Base-by-base conservation (phyloP, 2,888 invertebrate genomes). In the Dermolepida albohirtum region DNA sequence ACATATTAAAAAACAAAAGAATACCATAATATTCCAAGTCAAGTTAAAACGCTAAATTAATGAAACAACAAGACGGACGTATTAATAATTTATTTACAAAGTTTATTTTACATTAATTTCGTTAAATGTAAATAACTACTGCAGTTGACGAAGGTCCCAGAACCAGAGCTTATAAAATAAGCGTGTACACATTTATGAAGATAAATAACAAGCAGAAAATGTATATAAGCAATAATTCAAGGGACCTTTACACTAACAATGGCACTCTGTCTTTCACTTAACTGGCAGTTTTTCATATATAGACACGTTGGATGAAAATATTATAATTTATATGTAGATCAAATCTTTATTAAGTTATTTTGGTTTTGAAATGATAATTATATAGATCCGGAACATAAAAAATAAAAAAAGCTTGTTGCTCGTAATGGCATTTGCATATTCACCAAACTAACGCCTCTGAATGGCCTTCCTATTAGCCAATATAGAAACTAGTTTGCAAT, bases 131-230 rank as follows among this genome's bases (percentile, higher is more conserved):
- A 44, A 44, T 27, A 41, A 52, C 43, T 22, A 51, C 22, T 17
- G 29, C 44, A 49, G 57, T 62, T 52, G 44, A 51, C 10, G 22
- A 22, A 41, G 66, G 57, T 70, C 73, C 71, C 65, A 69, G 71
- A 72, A 73, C 73, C 65, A 73, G 73, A 66, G 71, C 70, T 67
- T 72, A 73, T 73, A 71, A 68, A 68, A 17, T 12, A 47, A 43
- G 12, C 22, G 51, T 41, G 14, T 39, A 64, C n/a, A 50, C 44
- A 43, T 52, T 49, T n/a, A 51, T 50, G 44, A 39, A 44, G 10
- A 59, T 64, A 64, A 66, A 50, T 54, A 59, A 47, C n/a, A 52
- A 51, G 39, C 12, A 47, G 44, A 47, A 22, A 34, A 17, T 12
- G 50, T 62, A 22, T 64, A 67, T 67, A 67, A 52, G 44, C 67